These are phyloP conservation scores for Todus mexicanus DNA, from an alignment of 2,797 vertebrate genomes.

Conservation along the genomic window DNA sequence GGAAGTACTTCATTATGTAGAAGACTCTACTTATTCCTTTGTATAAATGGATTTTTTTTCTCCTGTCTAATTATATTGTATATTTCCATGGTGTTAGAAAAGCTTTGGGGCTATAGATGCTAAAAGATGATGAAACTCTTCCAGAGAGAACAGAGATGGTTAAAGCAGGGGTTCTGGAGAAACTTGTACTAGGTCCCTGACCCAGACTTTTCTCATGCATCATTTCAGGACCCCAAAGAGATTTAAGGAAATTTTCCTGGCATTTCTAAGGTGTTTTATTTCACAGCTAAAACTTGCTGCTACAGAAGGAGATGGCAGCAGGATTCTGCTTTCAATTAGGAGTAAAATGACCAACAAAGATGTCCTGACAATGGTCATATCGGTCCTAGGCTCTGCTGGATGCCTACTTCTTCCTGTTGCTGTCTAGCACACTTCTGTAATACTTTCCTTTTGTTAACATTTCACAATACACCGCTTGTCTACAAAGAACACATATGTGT, in stretches of 20 bases:
- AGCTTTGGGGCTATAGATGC: not conserved
- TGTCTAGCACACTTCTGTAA: not conserved
- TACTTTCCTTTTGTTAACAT: not conserved
- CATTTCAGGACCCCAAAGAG: not conserved
- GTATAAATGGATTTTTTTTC: not conserved
- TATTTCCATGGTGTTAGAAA: not conserved
- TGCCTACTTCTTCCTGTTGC: not conserved
- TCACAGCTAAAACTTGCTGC: not conserved
- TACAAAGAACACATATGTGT: not conserved
- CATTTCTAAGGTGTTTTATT: not conserved
- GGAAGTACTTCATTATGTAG: constrained; percentile 32
- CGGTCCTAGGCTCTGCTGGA: not conserved
- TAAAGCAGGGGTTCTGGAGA: not conserved
- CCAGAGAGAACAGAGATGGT: not conserved
- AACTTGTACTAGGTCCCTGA: not conserved
- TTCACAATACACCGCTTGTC: not conserved
- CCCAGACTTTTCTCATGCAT: not conserved
- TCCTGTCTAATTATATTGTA: not conserved
- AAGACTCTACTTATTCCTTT: constrained; percentile 1
- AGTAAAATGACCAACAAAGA: not conserved
- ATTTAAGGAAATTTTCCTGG: not conserved
- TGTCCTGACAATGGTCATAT: not conserved
- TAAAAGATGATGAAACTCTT: not conserved
- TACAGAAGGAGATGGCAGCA: not conserved
- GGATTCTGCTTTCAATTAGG: not conserved